Base-by-base conservation (phyloP, 2,113 vertebrate species). In the Otocyon megalotis region DNA sequence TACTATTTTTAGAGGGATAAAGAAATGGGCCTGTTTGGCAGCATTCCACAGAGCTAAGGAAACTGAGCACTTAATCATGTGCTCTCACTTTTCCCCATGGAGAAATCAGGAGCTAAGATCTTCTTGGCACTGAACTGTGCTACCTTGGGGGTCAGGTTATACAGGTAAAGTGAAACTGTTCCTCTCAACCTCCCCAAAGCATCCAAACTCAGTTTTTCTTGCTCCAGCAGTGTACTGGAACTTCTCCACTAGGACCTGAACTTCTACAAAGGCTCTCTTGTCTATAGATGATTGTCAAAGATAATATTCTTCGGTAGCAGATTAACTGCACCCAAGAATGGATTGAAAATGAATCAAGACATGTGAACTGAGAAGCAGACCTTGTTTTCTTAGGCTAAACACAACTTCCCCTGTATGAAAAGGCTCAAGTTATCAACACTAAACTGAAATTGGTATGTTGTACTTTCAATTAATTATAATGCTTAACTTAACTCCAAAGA, bases 401-500 rank as follows among this genome's bases (percentile, higher is more conserved):
- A 94, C 50, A 48, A 58, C 67, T 92, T 95, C 79, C 15, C 17
- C 12, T 93, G 13, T 77, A 28, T n/a, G 30, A 87, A 94, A 92
- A 93, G 54, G 35, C 22, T 89, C 62, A 87, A 63, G 74, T 71
- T 88, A 94, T 80, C 94, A 96, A 79, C 96, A 54, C 58, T 82
- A 60, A 90, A 63, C 60, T 80, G 86, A 97, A 97, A 97, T 88
- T 90, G 84, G 80, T 94, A 80, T 90, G 90, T 87, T 94, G 92
- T 90, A 69, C 79, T 96, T 97, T 88, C 94, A 50, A 96, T 97
- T 98, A 97, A 98, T 98, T 98, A 98, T 86, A 96, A 95, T 94
- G 93, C 97, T 98, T 97, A 95, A 86, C 87, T 95, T 93, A 96
- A 89, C 84, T 92, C 74, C 83, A 92, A 92, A 94, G 97, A 94